Conservation (phyloP, 2,113 vertebrate species). For the Oryctolagus cuniculus region mOryCun1.1 NC_091440.1:21024001-21024500, state of each 20-base stretch:
- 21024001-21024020: background rate
- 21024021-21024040: background rate
- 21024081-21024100: background rate
- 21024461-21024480: constrained; percentile 26
- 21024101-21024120: constrained; percentile 28
- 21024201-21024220: background rate
- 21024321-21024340: background rate
- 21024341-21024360: background rate
- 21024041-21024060: background rate
- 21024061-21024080: background rate
- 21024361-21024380: background rate
- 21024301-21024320: background rate
- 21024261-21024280: background rate
- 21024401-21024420: background rate
- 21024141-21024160: background rate
- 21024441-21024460: constrained; percentile 49
- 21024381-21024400: background rate
- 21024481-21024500: constrained; percentile 44
- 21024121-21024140: background rate
- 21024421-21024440: background rate
- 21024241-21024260: background rate
- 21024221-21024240: background rate
- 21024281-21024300: background rate
- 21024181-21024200: background rate
- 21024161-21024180: background rate